Base-by-base conservation (phyloP, 1,140 invertebrate genomes). In the Dinoponera quadriceps region DNA sequence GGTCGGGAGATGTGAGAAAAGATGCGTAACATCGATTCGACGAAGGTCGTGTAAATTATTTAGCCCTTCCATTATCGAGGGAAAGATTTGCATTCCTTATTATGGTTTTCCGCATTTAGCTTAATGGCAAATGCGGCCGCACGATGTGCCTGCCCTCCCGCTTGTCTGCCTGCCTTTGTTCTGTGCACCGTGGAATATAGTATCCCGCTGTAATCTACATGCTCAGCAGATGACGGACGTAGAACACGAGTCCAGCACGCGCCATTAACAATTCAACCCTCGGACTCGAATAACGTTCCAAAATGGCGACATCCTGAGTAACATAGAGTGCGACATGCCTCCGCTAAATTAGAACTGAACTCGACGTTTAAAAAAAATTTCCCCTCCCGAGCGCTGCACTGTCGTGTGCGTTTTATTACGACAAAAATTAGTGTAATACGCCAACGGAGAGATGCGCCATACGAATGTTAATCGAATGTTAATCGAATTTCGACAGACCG, bases 131-230 rank as follows among this genome's bases (percentile, higher is more conserved):
- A 44, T 44, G 9, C 38, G 3, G 38, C 7, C 7, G 38, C 38
- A 44, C 38, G 9, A 44, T 9, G 38, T 44, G 38, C 38, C 38
- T 44, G 38, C 38, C 38, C 11, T 3, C 38, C 38, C 11, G 38
- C 38, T 9, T 44, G 9, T 9, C 38, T 44, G 38, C 9, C 38
- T 44, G 38, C 38, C 3, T 68, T 66, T 33, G 20, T 77, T 66
- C 49, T 3, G n/a, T n/a, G 14, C 20, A 51, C 38, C 3, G 38
- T 38, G 51, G 44, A 33, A 54, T 77, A 77, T 14, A 66, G 29
- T 16, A 54, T 7, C 25, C 29, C 27, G 54, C 33, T 65, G 27
- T 75, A 66, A 77, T 77, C 20, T 77, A 77, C 5, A 77, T 51
- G 29, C 20, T 25, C 74, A 5, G 20, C 48, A 68, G 48, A 54